Evolutionary conservation across 1,140 invertebrate genomes (phyloP).

Genomic region (Drosophila bocki): DNA sequence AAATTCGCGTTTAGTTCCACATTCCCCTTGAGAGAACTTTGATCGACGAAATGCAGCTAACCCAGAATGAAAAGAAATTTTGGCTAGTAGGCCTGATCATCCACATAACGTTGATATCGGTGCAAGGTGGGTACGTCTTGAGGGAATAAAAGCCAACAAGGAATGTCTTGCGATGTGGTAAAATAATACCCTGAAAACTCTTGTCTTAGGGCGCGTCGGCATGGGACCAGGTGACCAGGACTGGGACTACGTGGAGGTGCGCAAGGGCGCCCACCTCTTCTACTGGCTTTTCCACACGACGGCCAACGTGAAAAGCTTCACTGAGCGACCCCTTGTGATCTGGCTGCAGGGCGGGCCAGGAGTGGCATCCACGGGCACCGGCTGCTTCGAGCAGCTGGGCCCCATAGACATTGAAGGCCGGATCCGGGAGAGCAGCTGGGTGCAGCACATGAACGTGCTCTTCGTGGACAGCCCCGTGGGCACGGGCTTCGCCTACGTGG

Average conservation of each 20-base stretch:
- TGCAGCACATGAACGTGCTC: constrained; percentile 91
- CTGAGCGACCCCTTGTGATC: constrained; percentile 90
- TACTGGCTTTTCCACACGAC: constrained; percentile 93
- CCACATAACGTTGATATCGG: constrained; percentile 20
- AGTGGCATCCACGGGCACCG: constrained; percentile 90
- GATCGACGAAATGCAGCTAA: constrained; percentile 46
- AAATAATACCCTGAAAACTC: background rate
- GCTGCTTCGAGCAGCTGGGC: constrained; percentile 92
- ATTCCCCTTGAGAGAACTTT: background rate
- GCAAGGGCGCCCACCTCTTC: constrained; percentile 91
- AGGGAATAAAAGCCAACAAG: too few species aligned
- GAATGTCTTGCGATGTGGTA: too few species aligned
- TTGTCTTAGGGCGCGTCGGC: constrained; percentile 71
- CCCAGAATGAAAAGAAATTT: background rate
- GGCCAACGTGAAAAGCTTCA: constrained; percentile 86
- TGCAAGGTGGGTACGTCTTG: constrained; percentile 44
- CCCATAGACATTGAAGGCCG: constrained; percentile 89
- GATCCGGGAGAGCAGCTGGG: constrained; percentile 90
- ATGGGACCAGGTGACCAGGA: constrained; percentile 88
- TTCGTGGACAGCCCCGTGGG: constrained; percentile 97
- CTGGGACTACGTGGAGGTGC: constrained; percentile 89
- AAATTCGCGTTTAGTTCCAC: constrained; percentile 22
- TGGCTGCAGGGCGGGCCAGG: constrained; percentile 94
- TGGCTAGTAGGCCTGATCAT: constrained; percentile 30
- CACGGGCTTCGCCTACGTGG: constrained; percentile 93